Base-by-base conservation (phyloP, 1,140 invertebrate species). In the Drosophila sulfurigaster region DNA sequence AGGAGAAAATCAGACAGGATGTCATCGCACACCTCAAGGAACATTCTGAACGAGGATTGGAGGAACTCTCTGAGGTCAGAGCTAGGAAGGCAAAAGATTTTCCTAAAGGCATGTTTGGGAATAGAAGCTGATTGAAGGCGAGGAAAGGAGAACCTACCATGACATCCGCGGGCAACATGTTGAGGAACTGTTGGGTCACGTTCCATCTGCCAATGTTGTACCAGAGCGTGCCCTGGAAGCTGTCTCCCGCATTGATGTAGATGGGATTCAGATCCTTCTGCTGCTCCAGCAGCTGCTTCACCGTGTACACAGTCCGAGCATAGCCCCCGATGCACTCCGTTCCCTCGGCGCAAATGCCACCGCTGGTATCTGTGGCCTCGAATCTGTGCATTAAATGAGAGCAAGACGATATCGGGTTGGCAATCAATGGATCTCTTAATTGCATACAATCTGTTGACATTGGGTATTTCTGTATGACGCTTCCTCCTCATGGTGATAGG, bases 141-240 rank as follows among this genome's bases (percentile, higher is more conserved):
- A 38, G 6, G 43, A 46, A 0, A 6, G 28, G 2, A 2, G 3
- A 11, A 62, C 93, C 94, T 93, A 97, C 97, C 94, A 97, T 96
- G 5, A 94, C 97, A 75, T 97, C 96, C 69, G 97, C 95, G 1
- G 95, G 95, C 15, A 98, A 82, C 82, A 95, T 91, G 79, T 97
- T 97, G 86, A 97, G 94, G 87, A 98, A 97, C 60, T 95, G 91
- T 11, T 95, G 94, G 0, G 95, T 96, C 1, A 95, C 95, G 72
- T 95, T 95, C 95, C 96, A 97, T 70, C 95, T 94, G 66, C 96
- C 94, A 15, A 97, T 89, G 69, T 96, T 96, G 92, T 97, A 98
- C 96, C 96, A 98, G 1, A 97, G 93, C 1, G 97, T 97, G 1
- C 97, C 97, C 91, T 97, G 96, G 87, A 95, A 98, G 87, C 96